Percentiles rank a stretch among this genome's conserved stretches.
phyloP scores from a whole-genome alignment of 2,113 vertebrate genomes.

The Salvelinus namaycush region DNA sequence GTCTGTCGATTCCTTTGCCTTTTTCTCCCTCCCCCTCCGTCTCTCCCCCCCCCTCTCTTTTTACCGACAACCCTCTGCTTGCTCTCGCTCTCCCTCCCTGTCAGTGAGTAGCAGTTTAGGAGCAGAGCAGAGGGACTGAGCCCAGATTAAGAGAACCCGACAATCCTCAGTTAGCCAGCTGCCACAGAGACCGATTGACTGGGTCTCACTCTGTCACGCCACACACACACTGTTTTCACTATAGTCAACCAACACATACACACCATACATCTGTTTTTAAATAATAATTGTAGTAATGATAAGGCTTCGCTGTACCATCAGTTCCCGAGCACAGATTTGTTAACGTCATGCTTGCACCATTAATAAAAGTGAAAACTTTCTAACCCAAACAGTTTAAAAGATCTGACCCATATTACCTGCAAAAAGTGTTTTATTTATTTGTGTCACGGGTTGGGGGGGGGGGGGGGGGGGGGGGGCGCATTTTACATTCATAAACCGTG shows the following conservation, averaged over 20 bases:
- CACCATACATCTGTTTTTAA: neutral
- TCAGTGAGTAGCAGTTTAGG: neutral
- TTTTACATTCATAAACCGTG: no score
- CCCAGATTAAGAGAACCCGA: conserved; percentile 56
- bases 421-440: no score
- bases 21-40: neutral
- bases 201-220: neutral
- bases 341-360: no score
- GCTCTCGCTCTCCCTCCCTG: neutral
- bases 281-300: no score
- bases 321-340: no score
- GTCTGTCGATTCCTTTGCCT: neutral
- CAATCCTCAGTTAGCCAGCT: conserved; percentile 59
- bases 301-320: no score
- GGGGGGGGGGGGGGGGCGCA: no score
- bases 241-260: neutral
- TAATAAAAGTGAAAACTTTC: no score
- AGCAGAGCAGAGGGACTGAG: neutral
- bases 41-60: neutral
- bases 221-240: no score
- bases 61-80: neutral
- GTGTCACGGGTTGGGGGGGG: no score
- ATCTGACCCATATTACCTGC: no score
- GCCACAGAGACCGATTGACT: conserved; percentile 45
- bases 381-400: no score